phyloP scores from a whole-genome alignment of 2,888 invertebrate species.

The Steinernema scapterisci region DNA sequence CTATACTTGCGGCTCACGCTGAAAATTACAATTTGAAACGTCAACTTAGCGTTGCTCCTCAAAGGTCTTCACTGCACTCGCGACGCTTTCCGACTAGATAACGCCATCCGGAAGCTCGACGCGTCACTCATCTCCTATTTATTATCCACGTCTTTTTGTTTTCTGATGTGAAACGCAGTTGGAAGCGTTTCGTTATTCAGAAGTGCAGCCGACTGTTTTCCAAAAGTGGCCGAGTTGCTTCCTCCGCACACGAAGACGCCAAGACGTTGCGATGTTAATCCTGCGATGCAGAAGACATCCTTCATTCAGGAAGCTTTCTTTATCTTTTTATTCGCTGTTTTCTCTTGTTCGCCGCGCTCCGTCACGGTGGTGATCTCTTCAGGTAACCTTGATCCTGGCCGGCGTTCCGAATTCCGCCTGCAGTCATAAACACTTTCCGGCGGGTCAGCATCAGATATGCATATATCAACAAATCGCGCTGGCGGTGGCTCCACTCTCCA shows the following conservation, averaged over 20 bases:
- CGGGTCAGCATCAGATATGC: background rate
- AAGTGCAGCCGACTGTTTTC: background rate
- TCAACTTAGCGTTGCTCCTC: too few species aligned
- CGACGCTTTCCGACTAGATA: too few species aligned
- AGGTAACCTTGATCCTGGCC: slow-evolving; percentile 9
- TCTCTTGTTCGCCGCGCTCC: background rate
- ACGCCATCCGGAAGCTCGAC: too few species aligned
- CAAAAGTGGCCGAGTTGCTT: background rate
- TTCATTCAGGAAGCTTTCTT: background rate
- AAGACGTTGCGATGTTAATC: background rate
- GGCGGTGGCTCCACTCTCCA: background rate
- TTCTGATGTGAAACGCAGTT: too few species aligned
- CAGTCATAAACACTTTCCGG: background rate
- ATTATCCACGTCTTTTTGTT: too few species aligned
- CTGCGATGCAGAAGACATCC: background rate
- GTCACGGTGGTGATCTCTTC: background rate
- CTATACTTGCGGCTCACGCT: too few species aligned
- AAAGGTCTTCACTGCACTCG: background rate
- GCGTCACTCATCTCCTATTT: too few species aligned
- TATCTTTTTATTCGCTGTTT: background rate
- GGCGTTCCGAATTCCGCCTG: background rate
- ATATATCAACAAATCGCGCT: background rate
- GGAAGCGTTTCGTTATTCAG: too few species aligned
- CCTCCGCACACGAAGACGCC: background rate
- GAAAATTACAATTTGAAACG: too few species aligned